phyloP scores from a whole-genome alignment of 1,140 invertebrate species.

The Reticulitermes speratus region DNA sequence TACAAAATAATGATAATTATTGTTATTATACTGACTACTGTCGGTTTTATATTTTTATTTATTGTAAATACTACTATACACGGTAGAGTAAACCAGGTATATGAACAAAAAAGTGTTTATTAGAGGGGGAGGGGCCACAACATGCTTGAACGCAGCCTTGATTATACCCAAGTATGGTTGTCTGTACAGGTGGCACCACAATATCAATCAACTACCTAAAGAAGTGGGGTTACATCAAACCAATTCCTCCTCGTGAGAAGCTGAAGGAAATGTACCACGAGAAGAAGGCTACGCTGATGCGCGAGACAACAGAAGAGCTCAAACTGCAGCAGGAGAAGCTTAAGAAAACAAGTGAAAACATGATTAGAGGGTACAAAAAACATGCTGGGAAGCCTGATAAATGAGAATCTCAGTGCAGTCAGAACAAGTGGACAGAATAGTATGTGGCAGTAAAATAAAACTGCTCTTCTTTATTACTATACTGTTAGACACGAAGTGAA shows the following conservation, averaged over 20 bases:
- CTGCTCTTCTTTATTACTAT: no score
- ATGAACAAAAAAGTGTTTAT: no score
- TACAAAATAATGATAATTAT: no score
- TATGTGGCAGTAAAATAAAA: no score
- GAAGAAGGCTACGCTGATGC: slow-evolving; percentile 47
- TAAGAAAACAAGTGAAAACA: slow-evolving; percentile 17
- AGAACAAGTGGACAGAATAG: not conserved
- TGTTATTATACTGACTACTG: no score
- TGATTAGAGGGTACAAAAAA: not conserved
- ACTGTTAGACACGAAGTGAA: no score
- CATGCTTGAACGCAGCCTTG: no score
- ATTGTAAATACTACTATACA: no score
- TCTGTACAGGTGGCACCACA: slow-evolving; percentile 62
- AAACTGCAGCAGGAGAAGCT: slow-evolving; percentile 22
- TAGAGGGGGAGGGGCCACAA: no score
- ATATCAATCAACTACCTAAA: slow-evolving; percentile 67
- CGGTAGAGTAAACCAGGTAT: no score
- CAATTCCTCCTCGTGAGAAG: slow-evolving; percentile 59
- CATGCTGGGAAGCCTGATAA: not conserved
- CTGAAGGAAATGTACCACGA: slow-evolving; percentile 61
- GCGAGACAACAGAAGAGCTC: slow-evolving; percentile 16
- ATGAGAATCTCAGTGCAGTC: not conserved
- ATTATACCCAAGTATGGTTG: not conserved
- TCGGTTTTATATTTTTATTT: no score
- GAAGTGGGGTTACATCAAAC: slow-evolving; percentile 66